Conservation (phyloP, 2,888 invertebrate genomes). For the Pediacus dermestoides region DNA sequence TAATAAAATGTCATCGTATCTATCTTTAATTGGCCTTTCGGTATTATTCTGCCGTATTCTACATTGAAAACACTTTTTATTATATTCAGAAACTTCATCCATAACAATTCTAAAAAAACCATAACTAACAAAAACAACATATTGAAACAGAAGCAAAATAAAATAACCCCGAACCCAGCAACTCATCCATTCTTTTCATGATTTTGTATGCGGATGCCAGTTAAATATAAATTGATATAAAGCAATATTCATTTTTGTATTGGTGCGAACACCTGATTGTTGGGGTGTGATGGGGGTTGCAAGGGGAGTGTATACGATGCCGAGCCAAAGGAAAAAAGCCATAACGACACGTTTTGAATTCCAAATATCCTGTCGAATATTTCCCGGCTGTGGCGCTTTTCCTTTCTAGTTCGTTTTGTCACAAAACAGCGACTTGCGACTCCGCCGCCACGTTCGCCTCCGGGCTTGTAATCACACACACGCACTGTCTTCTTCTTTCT, state of each 20-base stretch:
- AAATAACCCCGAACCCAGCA: no score
- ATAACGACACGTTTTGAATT: conserved; percentile 33
- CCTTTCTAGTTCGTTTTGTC: conserved; percentile 13
- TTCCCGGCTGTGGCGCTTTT: conserved; percentile 14
- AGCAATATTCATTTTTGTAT: conserved; percentile 10
- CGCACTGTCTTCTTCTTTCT: conserved; percentile 4
- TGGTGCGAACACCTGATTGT: conserved; percentile 15
- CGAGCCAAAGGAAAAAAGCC: conserved; percentile 28
- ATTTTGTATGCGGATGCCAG: conserved; percentile 8
- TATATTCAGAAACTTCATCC: no score
- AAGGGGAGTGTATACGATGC: no score
- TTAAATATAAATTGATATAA: conserved; percentile 5
- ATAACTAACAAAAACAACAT: no score
- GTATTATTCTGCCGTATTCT: no score
- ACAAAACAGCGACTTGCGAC: conserved; percentile 17
- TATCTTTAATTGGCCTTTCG: no score
- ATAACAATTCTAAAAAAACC: no score
- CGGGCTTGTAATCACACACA: conserved; percentile 13
- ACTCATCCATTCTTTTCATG: conserved; percentile 21
- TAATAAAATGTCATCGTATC: no score
- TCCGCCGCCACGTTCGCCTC: no score
- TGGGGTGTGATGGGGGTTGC: no score
- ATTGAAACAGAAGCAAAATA: neutral
- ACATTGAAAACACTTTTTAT: no score
- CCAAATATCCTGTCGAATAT: conserved; percentile 28